These are phyloP conservation scores for Ochotona curzoniae DNA, from an alignment of 2,113 vertebrate genomes.

Conservation along the genomic window DNA sequence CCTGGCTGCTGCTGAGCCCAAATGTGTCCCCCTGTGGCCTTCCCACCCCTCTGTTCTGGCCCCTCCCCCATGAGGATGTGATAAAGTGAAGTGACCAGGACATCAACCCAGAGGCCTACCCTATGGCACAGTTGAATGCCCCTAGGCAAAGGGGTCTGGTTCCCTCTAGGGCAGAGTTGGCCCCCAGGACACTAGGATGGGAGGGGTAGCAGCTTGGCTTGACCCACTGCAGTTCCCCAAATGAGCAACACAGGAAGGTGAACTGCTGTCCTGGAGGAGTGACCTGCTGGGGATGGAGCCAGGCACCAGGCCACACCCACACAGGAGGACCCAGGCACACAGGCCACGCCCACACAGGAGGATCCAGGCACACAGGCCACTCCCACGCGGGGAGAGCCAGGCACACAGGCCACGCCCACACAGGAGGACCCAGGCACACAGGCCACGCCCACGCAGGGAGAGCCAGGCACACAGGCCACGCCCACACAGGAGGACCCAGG, in stretches of 20 bases:
- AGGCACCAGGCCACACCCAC: accelerated
- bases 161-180: background rate
- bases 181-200: background rate
- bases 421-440: background rate
- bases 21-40: background rate
- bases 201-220: background rate
- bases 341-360: too few relatives aligned
- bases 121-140: background rate
- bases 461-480: too few relatives aligned
- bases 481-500: too few relatives aligned
- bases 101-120: background rate
- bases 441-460: accelerated
- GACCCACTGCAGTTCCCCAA: background rate
- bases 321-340: too few relatives aligned
- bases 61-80: background rate
- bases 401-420: too few relatives aligned
- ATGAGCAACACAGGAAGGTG: background rate
- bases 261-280: background rate
- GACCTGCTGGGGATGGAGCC: background rate
- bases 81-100: background rate
- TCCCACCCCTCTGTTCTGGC: background rate
- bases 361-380: background rate
- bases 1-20: background rate
- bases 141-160: background rate
- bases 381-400: too few relatives aligned